Base-by-base conservation (phyloP, 1,140 invertebrate species). In the Episyrphus balteatus region DNA sequence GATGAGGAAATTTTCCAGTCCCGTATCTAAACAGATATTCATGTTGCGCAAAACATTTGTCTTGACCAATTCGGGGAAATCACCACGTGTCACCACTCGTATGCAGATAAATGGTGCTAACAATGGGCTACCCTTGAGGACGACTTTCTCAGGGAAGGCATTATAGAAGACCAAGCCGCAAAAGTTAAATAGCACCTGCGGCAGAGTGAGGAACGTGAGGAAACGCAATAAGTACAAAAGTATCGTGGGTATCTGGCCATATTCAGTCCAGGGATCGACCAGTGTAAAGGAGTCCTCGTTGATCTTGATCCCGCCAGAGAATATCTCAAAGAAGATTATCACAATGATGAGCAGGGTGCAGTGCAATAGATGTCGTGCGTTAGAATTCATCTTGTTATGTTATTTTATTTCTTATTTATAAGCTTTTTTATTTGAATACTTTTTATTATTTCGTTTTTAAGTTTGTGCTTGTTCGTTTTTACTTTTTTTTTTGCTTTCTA, bases 91-190 rank as follows among this genome's bases (percentile, higher is more conserved):
- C 0, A 99, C 95, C 8, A 96, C 82, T 44, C 95, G 78, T 51
- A 98, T 88, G 66, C 92, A 97, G 42, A 98, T 84, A 66, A 97
- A 97, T 5, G 95, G 94, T 15, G 92, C 91, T 49, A 95, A 69
- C 8, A 96, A 68, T 11, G 90, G 92, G 2, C 88, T 92, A 8
- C 86, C 86, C 70, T 93, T 92, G 3, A 96, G 73, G 48, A 82
- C 75, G 6, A 96, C 88, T 74, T 92, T 92, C 53, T 92, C 88
- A 32, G 91, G 90, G 69, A 98, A 98, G 46, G 90, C 87, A 74
- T 98, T 97, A 68, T 92, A 98, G 49, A 91, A 77, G 30, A 88
- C 80, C 26, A 98, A 70, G 44, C 92, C 94, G 48, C 87, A 74
- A 65, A 93, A 91, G 70, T 97, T 97, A 68, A 90, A 92, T 10